A percentile compares a stretch with the other conserved stretches of the same genome.
Evolutionary conservation across 2,113 vertebrate genomes (phyloP).

Genomic region (Beaufortia kweichowensis): DNA sequence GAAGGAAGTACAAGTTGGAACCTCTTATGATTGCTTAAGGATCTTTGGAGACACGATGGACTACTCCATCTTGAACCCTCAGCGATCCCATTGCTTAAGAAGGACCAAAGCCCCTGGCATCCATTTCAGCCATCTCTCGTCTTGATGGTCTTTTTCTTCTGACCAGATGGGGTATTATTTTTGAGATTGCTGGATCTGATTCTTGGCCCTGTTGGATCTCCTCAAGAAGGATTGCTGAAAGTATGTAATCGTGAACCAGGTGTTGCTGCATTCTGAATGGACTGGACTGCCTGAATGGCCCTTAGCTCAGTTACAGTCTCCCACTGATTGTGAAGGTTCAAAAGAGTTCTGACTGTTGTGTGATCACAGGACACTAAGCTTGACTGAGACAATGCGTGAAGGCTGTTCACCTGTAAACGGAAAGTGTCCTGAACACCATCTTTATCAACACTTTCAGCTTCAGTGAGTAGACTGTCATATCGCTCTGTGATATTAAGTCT

Average conservation of each 20-base stretch:
- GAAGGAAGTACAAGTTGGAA: neutral
- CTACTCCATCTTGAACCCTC: neutral
- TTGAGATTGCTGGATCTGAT: too few species aligned
- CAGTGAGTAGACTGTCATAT: neutral
- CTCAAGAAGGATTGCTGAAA: too few species aligned
- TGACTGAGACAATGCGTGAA: too few species aligned
- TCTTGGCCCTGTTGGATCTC: too few species aligned
- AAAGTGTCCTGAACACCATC: constrained; percentile 23
- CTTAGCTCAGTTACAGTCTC: too few species aligned
- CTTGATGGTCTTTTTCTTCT: neutral
- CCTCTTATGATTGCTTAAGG: neutral
- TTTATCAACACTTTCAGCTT: neutral
- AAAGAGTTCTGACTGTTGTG: too few species aligned
- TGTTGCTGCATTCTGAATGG: too few species aligned
- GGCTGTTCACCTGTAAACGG: neutral
- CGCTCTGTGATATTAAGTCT: neutral
- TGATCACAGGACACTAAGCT: too few species aligned
- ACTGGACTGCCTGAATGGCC: too few species aligned
- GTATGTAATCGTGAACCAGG: fast-evolving
- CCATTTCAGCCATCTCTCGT: neutral
- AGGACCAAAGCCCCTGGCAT: neutral
- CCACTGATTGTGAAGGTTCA: too few species aligned
- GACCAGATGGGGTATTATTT: neutral
- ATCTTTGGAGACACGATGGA: constrained; percentile 12
- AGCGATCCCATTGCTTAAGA: constrained; percentile 26